Percentiles rank a stretch among this genome's conserved stretches.
phyloP scores from a whole-genome alignment of 2,888 invertebrate genomes.

The Lathronympha strigana region DNA sequence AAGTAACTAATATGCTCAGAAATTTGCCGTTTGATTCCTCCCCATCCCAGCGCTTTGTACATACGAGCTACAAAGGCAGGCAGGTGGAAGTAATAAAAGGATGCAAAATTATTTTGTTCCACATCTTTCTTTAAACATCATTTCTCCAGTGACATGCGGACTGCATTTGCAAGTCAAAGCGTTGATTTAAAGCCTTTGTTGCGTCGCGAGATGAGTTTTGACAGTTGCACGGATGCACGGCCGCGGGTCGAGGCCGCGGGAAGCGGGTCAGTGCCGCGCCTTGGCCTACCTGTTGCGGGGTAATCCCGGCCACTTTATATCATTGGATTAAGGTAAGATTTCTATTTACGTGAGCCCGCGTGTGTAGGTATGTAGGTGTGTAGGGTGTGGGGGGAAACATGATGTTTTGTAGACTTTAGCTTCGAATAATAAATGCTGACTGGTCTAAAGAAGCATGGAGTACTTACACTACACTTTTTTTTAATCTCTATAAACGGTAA shows the following conservation, averaged over 20 bases:
- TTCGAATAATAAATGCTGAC: too few species aligned
- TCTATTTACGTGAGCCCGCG: background rate
- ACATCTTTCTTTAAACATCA: slow-evolving; percentile 10
- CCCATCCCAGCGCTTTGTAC: too few species aligned
- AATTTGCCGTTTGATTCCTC: too few species aligned
- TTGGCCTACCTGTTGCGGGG: slow-evolving; percentile 38
- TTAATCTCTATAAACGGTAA: too few species aligned
- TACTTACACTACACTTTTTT: too few species aligned
- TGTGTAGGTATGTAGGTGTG: background rate
- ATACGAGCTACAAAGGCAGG: too few species aligned
- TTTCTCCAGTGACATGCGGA: slow-evolving; percentile 3
- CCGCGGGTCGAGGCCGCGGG: slow-evolving; percentile 54
- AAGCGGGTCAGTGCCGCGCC: slow-evolving; percentile 69
- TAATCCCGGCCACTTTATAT: slow-evolving; percentile 6
- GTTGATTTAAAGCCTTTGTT: slow-evolving; percentile 10
- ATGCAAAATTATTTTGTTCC: background rate
- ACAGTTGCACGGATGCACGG: slow-evolving; percentile 9
- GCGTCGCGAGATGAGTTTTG: slow-evolving; percentile 20
- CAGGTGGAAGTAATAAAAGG: too few species aligned
- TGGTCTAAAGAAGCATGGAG: too few species aligned
- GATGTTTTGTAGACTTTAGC: background rate
- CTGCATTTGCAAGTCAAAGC: slow-evolving; percentile 14
- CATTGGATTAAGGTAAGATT: slow-evolving; percentile 21
- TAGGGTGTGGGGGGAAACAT: too few species aligned
- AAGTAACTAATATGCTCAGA: too few species aligned